Evolutionary conservation across 2,113 vertebrate genomes (phyloP).

Genomic region (Amia ocellicauda): DNA sequence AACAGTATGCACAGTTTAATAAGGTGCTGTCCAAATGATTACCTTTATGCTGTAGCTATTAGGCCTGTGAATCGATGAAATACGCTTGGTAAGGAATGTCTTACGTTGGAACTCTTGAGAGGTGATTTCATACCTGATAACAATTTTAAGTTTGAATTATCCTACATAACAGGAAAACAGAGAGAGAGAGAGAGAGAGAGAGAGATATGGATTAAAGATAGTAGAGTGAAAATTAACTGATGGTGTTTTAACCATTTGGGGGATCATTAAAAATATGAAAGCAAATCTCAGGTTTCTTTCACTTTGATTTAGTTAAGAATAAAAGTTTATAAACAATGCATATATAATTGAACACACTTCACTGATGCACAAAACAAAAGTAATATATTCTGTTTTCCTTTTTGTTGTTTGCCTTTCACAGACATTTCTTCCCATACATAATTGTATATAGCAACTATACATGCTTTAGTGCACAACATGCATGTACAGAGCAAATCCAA

Average conservation of each 20-base stretch:
- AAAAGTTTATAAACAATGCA: no score
- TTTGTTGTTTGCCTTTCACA: not conserved
- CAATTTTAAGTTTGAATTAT: not conserved
- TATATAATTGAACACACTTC: no score
- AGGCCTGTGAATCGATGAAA: not conserved
- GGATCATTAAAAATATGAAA: no score
- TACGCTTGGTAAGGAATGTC: not conserved
- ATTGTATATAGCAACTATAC: no score
- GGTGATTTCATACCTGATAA: not conserved
- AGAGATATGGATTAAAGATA: not conserved
- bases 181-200: not conserved
- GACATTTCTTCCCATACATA: no score
- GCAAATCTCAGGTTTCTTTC: no score
- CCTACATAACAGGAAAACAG: no score
- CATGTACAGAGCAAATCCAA: no score
- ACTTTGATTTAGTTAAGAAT: no score
- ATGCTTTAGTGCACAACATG: no score
- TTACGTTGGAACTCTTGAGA: not conserved
- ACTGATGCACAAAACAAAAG: no score
- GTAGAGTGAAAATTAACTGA: not conserved
- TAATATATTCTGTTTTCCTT: no score
- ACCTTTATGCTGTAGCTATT: not conserved
- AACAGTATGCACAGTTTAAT: constrained; percentile 14
- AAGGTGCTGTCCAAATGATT: constrained; percentile 9
- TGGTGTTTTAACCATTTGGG: not conserved